Percentiles rank a stretch among this genome's conserved stretches.
Conservation (phyloP, 2,113 vertebrate genomes). For the Myrmecobius fasciatus region DNA sequence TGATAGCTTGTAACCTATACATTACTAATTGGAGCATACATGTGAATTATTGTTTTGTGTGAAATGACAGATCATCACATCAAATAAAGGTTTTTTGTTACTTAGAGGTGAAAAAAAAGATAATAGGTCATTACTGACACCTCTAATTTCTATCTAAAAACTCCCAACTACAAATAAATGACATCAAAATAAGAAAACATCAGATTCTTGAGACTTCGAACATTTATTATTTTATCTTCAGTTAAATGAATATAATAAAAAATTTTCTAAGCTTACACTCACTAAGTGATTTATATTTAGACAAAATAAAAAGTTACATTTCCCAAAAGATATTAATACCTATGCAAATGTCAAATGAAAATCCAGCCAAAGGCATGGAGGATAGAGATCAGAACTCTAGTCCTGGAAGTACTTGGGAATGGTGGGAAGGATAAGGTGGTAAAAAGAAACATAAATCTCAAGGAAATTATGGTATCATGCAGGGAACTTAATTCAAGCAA, state of each 20-base stretch:
- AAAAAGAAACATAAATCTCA: background rate
- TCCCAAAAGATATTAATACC: background rate
- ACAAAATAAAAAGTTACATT: background rate
- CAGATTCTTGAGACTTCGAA: background rate
- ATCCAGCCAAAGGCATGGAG: background rate
- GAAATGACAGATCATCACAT: background rate
- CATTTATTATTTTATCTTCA: background rate
- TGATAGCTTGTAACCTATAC: background rate
- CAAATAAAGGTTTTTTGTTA: background rate
- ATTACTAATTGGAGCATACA: background rate
- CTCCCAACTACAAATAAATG: background rate
- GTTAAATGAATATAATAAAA: background rate
- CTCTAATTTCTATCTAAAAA: background rate
- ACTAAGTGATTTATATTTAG: background rate
- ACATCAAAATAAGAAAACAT: background rate
- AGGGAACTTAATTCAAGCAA: background rate
- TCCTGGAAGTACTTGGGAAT: background rate
- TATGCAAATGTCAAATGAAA: background rate
- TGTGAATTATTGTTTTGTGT: background rate
- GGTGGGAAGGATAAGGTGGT: background rate
- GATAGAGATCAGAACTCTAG: too few relatives aligned
- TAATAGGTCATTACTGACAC: background rate
- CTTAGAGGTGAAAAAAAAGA: background rate
- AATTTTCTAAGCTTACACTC: background rate
- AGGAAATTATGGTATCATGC: background rate